A percentile compares a stretch with the other conserved stretches of the same genome.
These are phyloP conservation scores for Bucco capensis DNA, from an alignment of 2,113 vertebrate species.

Conservation along the genomic window DNA sequence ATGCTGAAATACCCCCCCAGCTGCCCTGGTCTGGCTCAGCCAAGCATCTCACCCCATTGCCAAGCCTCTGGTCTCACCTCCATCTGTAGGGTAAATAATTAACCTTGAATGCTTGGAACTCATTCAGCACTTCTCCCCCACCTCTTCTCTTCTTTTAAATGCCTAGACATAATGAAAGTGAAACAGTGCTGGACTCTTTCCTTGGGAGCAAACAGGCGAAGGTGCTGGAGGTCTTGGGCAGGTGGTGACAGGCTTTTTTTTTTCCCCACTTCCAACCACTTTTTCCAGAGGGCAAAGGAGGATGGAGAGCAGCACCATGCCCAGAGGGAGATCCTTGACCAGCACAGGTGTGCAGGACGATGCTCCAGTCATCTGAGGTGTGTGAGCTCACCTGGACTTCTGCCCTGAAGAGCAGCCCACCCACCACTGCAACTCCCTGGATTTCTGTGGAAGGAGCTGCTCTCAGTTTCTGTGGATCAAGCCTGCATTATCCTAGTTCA, in stretches of 20 bases:
- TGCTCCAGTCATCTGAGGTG: neutral
- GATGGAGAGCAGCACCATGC: neutral
- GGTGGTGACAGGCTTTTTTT: neutral
- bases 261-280: neutral
- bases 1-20: neutral
- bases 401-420: neutral
- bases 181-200: neutral
- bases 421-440: accelerated
- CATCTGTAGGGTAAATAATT: neutral
- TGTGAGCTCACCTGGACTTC: accelerated
- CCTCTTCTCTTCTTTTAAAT: neutral
- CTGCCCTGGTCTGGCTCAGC: neutral
- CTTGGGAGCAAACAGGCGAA: neutral
- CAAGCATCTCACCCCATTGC: neutral
- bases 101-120: neutral
- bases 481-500: accelerated
- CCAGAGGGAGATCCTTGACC: accelerated
- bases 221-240: neutral
- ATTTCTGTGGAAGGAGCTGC: accelerated
- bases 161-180: neutral
- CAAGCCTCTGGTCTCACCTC: neutral
- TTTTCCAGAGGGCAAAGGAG: neutral
- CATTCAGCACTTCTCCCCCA: accelerated
- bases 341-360: accelerated
- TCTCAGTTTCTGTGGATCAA: neutral